Percentiles rank a stretch among this genome's conserved stretches.
phyloP scores from a whole-genome alignment of 2,888 invertebrate genomes.

The Andrena fulva region DNA sequence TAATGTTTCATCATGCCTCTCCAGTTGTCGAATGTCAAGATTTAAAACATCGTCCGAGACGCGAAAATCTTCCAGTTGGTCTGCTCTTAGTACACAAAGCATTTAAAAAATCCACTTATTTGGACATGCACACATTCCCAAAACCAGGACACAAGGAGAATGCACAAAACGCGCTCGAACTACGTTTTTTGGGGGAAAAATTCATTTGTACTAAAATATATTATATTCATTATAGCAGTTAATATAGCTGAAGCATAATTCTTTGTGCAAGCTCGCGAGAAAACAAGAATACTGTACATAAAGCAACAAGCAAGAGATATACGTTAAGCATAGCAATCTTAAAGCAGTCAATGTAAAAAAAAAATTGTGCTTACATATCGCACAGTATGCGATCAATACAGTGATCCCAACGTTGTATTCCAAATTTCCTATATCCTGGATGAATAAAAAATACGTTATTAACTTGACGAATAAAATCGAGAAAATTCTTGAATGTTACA shows the following conservation, averaged over 20 bases:
- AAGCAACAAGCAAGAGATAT: slow-evolving; percentile 31
- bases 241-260: slow-evolving; percentile 4
- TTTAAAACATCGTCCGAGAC: neutral
- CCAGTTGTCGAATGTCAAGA: neutral
- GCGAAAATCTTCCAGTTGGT: slow-evolving; percentile 8
- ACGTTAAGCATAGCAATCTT: slow-evolving; percentile 40
- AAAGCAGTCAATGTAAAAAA: slow-evolving; percentile 49
- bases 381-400: slow-evolving; percentile 60
- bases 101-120: neutral
- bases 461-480: slow-evolving; percentile 32
- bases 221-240: neutral
- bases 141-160: slow-evolving; percentile 17
- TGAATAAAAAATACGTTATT: slow-evolving; percentile 53
- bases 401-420: slow-evolving; percentile 68
- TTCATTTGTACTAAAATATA: too few relatives aligned
- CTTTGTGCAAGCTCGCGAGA: slow-evolving; percentile 36
- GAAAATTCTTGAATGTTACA: neutral
- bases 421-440: slow-evolving; percentile 57
- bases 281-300: neutral
- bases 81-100: slow-evolving; percentile 7
- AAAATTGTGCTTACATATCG: slow-evolving; percentile 69
- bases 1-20: neutral
- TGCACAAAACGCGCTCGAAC: slow-evolving; percentile 29
- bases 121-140: slow-evolving; percentile 28
- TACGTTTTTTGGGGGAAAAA: neutral